Evolutionary conservation across 1,140 invertebrate genomes (phyloP), one percentile per base, ranked within the genome.

Genomic region (Acromyrmex charruanus): DNA sequence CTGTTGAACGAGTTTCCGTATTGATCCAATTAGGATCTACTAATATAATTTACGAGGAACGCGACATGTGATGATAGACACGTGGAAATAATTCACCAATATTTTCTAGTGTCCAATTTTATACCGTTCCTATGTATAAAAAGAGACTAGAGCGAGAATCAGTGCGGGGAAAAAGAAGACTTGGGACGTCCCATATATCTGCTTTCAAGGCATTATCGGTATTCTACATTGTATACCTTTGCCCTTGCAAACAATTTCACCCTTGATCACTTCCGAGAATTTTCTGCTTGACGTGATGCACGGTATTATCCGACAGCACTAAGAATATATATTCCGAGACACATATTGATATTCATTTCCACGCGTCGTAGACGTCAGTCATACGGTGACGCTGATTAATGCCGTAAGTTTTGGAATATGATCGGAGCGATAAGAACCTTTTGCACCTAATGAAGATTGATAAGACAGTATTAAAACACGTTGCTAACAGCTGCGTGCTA

Each of bases 201-300:
- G 51, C 39, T 39, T 77, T 25, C 71, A 63, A 35, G 55, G 55
- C 39, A 31, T 61, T 84, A 74, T 75, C 69, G 80, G 44, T 44
- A 59, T 61, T 4, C n/a, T 28, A 44, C 66, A 28, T 72, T 35
- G 16, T 49, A 14, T 49, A 82, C 39, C 25, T 61, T 72, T n/a
- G 9, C 69, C 80, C 80, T 74, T 44, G 79, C 66, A 71, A 58
- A 55, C 79, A 81, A 81, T 81, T 82, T 84, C 80, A 75, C n/a
- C 25, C 66, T 75, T 75, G 69, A 84, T 84, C 69, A 74, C 69
- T 84, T 84, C 39, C 69, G 80, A 59, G 55, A 84, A 84, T 84
- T 61, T 84, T 84, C 80, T 44, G 69, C 69, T 63, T 49, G 39
- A 84, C 80, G 18, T 21, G 55, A 75, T 69, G 14, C 55, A 14